Evolutionary conservation across 2,797 vertebrate genomes (phyloP).

Genomic region (Podarcis siculus): DNA sequence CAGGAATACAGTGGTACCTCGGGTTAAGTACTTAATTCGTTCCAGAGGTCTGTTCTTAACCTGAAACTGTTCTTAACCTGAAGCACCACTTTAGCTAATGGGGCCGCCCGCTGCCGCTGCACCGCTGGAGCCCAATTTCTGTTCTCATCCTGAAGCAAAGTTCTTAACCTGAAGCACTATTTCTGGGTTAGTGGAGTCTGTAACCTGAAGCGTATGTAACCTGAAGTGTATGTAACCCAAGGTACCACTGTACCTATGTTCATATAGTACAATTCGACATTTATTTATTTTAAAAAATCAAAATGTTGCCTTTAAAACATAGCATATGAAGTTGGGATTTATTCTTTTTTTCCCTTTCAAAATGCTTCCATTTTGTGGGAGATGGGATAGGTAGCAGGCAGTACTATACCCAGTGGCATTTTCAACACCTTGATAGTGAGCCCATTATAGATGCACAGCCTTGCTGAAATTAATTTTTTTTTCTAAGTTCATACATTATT

Average conservation of each 20-base stretch:
- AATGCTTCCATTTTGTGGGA: neutral
- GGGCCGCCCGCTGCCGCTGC: too few relatives aligned
- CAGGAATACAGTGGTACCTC: neutral
- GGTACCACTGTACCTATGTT: too few relatives aligned
- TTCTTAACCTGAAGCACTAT: too few relatives aligned
- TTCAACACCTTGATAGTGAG: neutral
- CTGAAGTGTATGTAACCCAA: too few relatives aligned
- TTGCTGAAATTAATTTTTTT: slow-evolving; percentile 6
- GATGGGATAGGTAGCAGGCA: neutral
- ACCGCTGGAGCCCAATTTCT: too few relatives aligned
- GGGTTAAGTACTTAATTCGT: too few relatives aligned
- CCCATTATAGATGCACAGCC: neutral
- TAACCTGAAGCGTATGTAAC: too few relatives aligned
- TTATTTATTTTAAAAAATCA: neutral
- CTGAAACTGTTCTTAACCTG: too few relatives aligned
- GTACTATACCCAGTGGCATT: neutral
- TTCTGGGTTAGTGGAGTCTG: too few relatives aligned
- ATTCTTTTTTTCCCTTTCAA: neutral
- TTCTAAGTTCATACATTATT: neutral
- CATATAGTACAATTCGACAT: neutral
- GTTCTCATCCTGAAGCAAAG: too few relatives aligned
- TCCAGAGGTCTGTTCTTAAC: too few relatives aligned
- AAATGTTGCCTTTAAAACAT: neutral
- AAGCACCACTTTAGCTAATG: too few relatives aligned
- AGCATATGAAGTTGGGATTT: neutral